Evolutionary conservation across 1,140 invertebrate species (phyloP).

Genomic region (Diachasmimorpha longicaudata): DNA sequence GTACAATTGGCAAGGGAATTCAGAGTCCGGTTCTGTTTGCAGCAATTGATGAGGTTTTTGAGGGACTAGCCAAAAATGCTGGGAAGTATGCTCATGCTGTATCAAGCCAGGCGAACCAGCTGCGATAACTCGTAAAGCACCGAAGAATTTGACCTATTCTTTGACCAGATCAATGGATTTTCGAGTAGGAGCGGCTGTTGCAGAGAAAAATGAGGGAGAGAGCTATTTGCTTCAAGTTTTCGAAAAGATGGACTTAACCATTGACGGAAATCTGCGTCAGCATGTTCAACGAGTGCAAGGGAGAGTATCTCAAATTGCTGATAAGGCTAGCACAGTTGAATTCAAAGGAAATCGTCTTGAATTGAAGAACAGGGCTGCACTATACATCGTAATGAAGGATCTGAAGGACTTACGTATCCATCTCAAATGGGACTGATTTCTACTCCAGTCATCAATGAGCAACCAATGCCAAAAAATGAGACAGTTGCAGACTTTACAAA

Average conservation of each 20-base stretch:
- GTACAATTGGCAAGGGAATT: constrained; percentile 14
- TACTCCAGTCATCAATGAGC: background rate
- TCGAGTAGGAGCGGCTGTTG: constrained; percentile 11
- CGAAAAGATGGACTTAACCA: background rate
- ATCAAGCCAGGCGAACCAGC: constrained; percentile 18
- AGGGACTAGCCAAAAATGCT: constrained; percentile 11
- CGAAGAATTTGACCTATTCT: constrained; percentile 20
- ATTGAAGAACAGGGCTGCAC: background rate
- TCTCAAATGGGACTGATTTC: background rate
- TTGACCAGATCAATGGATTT: constrained; percentile 15
- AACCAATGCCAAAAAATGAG: background rate
- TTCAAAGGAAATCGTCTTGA: background rate
- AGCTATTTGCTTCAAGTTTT: background rate
- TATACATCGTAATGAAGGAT: background rate
- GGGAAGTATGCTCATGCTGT: constrained; percentile 13
- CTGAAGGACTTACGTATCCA: background rate
- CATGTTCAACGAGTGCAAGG: background rate
- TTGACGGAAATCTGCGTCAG: background rate
- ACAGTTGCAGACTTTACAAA: background rate
- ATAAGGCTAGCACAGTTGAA: background rate
- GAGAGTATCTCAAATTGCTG: background rate
- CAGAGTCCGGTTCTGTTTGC: background rate
- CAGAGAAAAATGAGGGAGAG: constrained; percentile 17
- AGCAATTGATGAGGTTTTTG: constrained; percentile 2
- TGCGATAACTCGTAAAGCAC: constrained; percentile 14